Percentiles rank a stretch among this genome's conserved stretches.
phyloP scores from a whole-genome alignment of 2,888 invertebrate genomes.

The Diloba caeruleocephala region DNA sequence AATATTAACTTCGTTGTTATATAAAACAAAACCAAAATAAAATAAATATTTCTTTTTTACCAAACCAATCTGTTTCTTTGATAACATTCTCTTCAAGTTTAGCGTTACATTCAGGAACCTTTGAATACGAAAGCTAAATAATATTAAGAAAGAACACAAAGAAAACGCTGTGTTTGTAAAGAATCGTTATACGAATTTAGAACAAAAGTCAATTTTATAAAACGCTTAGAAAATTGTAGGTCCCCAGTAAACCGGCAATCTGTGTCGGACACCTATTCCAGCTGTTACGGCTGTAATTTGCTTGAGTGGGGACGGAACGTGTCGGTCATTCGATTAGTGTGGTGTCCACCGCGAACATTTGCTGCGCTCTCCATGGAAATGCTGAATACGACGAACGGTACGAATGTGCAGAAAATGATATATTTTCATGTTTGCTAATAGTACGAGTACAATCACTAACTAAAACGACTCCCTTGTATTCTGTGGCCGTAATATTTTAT shows the following conservation, averaged over 20 bases:
- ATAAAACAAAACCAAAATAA: constrained; percentile 39
- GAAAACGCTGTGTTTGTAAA: constrained; percentile 42
- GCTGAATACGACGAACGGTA: constrained; percentile 27
- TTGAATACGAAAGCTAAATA: constrained; percentile 50
- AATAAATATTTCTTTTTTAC: constrained; percentile 38
- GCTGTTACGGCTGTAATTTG: constrained; percentile 64
- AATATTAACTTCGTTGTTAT: constrained; percentile 22
- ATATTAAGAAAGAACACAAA: constrained; percentile 40
- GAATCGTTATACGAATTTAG: constrained; percentile 30
- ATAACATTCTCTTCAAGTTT: constrained; percentile 44
- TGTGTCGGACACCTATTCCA: constrained; percentile 60
- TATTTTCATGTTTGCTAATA: constrained; percentile 35
- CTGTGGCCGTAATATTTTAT: too few relatives aligned
- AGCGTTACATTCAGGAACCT: constrained; percentile 38
- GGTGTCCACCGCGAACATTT: constrained; percentile 24
- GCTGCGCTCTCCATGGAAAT: constrained; percentile 23
- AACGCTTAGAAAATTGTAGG: constrained; percentile 34
- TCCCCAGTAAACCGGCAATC: constrained; percentile 56
- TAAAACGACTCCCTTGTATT: too few relatives aligned
- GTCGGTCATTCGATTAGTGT: constrained; percentile 61
- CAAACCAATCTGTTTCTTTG: constrained; percentile 45
- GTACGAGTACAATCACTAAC: too few relatives aligned
- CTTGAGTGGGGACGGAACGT: constrained; percentile 59
- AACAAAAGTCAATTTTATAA: constrained; percentile 49
- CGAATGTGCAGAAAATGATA: constrained; percentile 42